These are phyloP conservation scores for Pica pica DNA, from an alignment of 2,113 vertebrate genomes.

Conservation along the genomic window DNA sequence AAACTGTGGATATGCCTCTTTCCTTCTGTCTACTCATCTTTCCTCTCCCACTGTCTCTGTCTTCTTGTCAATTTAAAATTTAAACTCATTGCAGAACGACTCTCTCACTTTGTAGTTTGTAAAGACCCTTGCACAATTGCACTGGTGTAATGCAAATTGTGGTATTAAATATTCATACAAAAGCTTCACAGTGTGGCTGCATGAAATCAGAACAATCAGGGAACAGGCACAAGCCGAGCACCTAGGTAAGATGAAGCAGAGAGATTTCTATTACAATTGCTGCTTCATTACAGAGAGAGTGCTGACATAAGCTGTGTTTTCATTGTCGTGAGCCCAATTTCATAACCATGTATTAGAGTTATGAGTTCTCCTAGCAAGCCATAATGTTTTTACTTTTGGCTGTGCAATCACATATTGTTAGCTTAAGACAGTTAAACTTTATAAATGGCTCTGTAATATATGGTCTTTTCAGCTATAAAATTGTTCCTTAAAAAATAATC, in stretches of 20 bases:
- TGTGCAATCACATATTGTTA: constrained; percentile 58
- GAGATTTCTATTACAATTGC: constrained; percentile 61
- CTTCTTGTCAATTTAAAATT: constrained; percentile 11
- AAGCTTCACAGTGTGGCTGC: constrained; percentile 48
- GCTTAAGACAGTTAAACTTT: constrained; percentile 40
- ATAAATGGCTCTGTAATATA: constrained; percentile 51
- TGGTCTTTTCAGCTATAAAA: constrained; percentile 46
- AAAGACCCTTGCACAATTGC: neutral
- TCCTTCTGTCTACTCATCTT: neutral
- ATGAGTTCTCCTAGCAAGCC: constrained; percentile 51
- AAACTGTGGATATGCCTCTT: neutral
- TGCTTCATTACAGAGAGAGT: constrained; percentile 61
- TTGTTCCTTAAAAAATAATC: constrained; percentile 54
- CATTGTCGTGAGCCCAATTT: constrained; percentile 53
- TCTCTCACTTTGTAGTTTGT: neutral
- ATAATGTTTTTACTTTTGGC: constrained; percentile 58
- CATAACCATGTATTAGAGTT: constrained; percentile 50
- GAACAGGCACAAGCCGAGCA: neutral
- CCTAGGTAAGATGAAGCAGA: constrained; percentile 51
- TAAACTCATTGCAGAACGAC: neutral
- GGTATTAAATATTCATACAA: constrained; percentile 55
- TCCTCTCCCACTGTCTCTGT: neutral
- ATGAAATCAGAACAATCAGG: constrained; percentile 56
- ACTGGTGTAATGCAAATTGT: constrained; percentile 44
- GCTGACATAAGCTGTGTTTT: constrained; percentile 64